Evolutionary conservation across 2,888 invertebrate genomes (phyloP).

Genomic region (Eumacrocentrus americanus): DNA sequence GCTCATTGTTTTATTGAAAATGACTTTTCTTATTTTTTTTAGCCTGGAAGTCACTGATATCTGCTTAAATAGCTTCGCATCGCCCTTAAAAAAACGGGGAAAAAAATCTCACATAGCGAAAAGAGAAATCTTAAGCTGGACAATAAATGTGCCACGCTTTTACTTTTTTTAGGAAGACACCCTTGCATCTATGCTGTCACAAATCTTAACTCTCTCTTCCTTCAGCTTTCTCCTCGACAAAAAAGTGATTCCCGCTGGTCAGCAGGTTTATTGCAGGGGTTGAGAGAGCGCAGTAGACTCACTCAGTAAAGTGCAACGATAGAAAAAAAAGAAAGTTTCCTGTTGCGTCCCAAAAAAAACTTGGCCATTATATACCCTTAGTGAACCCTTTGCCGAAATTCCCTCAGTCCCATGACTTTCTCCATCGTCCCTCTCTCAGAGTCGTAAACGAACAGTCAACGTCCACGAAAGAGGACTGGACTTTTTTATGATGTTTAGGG

Average conservation of each 20-base stretch:
- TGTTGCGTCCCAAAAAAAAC: constrained; percentile 36
- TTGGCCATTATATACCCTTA: constrained; percentile 33
- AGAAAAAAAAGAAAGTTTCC: constrained; percentile 51
- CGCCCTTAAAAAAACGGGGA: too few species aligned
- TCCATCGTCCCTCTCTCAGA: constrained; percentile 20
- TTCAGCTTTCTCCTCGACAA: constrained; percentile 50
- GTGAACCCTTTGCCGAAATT: constrained; percentile 50
- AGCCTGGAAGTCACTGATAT: too few species aligned
- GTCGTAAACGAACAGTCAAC: constrained; percentile 50
- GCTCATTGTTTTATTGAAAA: too few species aligned
- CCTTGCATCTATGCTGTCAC: constrained; percentile 38
- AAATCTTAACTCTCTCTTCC: constrained; percentile 39
- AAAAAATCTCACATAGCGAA: too few species aligned
- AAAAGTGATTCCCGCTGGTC: constrained; percentile 41
- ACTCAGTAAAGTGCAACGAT: constrained; percentile 30
- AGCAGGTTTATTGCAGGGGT: constrained; percentile 58
- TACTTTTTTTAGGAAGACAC: constrained; percentile 21
- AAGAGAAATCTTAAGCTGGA: background rate
- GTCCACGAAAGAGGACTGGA: constrained; percentile 33
- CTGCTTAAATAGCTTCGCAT: too few species aligned
- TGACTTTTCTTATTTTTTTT: too few species aligned
- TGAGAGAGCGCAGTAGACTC: constrained; percentile 36
- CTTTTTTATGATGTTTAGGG: constrained; percentile 57
- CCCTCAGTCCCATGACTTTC: constrained; percentile 15
- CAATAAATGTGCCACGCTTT: background rate